Conservation (phyloP, 1,140 invertebrate species). For the Drosophila insularis region DNA sequence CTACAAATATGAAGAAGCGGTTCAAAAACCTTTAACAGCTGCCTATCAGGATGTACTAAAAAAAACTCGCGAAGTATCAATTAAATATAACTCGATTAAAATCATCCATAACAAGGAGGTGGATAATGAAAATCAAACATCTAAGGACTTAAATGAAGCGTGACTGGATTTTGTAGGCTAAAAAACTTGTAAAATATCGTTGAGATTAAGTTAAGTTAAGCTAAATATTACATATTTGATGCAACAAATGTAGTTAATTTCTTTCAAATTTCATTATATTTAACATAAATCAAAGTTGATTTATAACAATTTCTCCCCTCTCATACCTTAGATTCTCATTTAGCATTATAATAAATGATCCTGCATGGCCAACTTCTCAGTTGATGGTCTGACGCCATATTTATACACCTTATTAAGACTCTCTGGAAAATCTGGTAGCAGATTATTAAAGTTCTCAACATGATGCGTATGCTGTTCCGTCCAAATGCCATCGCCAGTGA, state of each 20-base stretch:
- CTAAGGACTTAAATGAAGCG: neutral
- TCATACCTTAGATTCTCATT: slow-evolving; percentile 10
- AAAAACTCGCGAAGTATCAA: slow-evolving; percentile 37
- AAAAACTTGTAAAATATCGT: neutral
- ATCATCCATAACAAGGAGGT: slow-evolving; percentile 35
- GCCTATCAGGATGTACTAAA: slow-evolving; percentile 60
- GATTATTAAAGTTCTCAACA: slow-evolving; percentile 79
- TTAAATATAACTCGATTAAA: slow-evolving; percentile 44
- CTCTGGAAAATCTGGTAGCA: slow-evolving; percentile 77
- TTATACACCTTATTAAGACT: slow-evolving; percentile 78
- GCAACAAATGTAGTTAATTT: neutral
- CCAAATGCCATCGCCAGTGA: slow-evolving; percentile 83
- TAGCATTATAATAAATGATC: slow-evolving; percentile 32
- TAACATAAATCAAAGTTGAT: neutral
- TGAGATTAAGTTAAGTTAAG: too few relatives aligned
- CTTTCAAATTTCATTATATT: neutral
- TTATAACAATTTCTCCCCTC: neutral
- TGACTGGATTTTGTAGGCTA: neutral
- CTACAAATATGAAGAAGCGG: slow-evolving; percentile 47
- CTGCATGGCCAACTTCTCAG: slow-evolving; percentile 46
- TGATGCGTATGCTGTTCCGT: slow-evolving; percentile 76
- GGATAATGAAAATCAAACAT: neutral
- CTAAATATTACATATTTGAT: neutral
- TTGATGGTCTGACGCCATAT: slow-evolving; percentile 71
- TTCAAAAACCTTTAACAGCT: slow-evolving; percentile 60